Percentiles rank a stretch among this genome's conserved stretches.
Evolutionary conservation across 2,797 vertebrate species (phyloP).

Genomic region (Phoeniculus purpureus): DNA sequence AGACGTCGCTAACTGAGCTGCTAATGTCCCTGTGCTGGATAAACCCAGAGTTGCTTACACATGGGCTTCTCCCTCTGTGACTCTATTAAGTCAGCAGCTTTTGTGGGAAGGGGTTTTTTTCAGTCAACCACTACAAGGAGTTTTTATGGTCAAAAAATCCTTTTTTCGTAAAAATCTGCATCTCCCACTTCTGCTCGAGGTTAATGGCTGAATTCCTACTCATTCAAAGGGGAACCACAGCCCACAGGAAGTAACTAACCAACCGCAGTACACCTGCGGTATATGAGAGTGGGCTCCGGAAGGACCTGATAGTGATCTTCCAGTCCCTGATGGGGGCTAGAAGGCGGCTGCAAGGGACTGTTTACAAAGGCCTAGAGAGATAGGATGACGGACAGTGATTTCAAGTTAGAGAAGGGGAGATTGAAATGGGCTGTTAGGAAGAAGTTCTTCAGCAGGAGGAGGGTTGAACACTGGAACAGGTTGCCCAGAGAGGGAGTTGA

Average conservation of each 20-base stretch:
- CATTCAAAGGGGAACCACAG: background rate
- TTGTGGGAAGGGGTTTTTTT: background rate
- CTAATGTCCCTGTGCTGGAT: background rate
- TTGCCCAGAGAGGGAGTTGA: too few relatives aligned
- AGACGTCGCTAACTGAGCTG: background rate
- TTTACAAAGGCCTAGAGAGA: too few relatives aligned
- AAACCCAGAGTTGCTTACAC: background rate
- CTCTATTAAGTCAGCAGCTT: background rate
- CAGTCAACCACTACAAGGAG: fast-evolving
- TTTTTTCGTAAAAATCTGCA: background rate
- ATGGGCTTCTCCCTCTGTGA: background rate
- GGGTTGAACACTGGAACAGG: too few relatives aligned
- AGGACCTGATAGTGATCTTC: too few relatives aligned
- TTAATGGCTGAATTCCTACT: background rate
- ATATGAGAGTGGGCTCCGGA: too few relatives aligned
- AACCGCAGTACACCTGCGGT: too few relatives aligned
- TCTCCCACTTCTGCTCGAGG: background rate
- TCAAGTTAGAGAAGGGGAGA: too few relatives aligned
- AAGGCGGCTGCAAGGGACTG: too few relatives aligned
- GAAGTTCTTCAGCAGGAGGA: too few relatives aligned
- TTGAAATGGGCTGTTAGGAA: too few relatives aligned
- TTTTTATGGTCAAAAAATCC: background rate
- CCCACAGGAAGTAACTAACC: background rate
- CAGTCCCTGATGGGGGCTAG: too few relatives aligned
- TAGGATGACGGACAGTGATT: too few relatives aligned